Conservation (phyloP, 92 coral and sea anemone genomes). For the Parazoanthus atlanticus region DNA sequence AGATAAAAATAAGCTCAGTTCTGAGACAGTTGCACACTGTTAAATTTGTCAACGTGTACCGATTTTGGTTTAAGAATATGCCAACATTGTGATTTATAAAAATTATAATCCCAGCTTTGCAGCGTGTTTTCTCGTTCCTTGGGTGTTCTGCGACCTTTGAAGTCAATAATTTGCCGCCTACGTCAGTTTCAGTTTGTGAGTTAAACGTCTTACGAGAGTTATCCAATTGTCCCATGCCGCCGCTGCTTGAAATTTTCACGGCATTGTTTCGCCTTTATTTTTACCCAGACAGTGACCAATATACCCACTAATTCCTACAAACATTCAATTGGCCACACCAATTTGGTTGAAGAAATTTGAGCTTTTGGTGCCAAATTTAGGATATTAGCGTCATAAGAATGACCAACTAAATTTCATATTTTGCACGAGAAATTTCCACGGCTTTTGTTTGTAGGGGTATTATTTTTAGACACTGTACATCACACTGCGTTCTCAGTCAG, state of each 20-base stretch:
- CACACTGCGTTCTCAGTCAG: slow-evolving; percentile 20
- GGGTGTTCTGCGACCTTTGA: slow-evolving; percentile 40
- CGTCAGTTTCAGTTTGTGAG: not conserved
- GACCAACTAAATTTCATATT: not conserved
- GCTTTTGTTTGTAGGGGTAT: not conserved
- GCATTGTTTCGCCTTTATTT: not conserved
- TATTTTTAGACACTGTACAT: not conserved
- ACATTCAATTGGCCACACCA: slow-evolving; percentile 8
- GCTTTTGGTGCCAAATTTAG: slow-evolving; percentile 8
- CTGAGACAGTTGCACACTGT: too few relatives aligned
- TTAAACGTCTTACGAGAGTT: not conserved
- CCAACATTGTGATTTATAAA: not conserved
- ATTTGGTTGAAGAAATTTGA: slow-evolving; percentile 15
- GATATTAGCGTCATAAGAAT: not conserved
- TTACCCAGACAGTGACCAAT: slow-evolving; percentile 26
- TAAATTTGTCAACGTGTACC: not conserved
- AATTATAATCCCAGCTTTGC: slow-evolving; percentile 31
- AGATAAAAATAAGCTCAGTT: not conserved
- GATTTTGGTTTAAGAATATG: not conserved
- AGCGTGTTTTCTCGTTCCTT: slow-evolving; percentile 1
- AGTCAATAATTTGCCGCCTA: slow-evolving; percentile 3
- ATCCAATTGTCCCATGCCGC: slow-evolving; percentile 26
- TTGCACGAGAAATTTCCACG: not conserved
- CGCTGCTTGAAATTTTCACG: slow-evolving; percentile 18
- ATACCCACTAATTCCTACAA: not conserved